Base-by-base conservation (phyloP, 2,113 vertebrate genomes). In the Macquaria ambigua region DNA sequence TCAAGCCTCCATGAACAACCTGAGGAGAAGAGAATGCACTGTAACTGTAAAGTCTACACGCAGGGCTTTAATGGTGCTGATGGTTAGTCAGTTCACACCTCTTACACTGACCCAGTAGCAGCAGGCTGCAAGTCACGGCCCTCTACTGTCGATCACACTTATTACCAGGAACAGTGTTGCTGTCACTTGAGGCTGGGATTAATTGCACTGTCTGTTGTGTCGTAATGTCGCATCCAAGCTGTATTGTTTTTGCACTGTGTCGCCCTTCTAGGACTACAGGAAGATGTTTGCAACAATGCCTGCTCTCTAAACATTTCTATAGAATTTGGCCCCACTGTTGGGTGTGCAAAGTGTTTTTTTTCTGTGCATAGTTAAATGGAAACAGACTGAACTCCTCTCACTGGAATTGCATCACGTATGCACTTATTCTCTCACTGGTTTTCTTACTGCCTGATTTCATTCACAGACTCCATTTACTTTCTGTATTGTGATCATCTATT, bases 131-230 rank as follows among this genome's bases (percentile, higher is more conserved):
- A 14, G 41, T 43, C 50, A 1, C 41, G n/a, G 43, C 53, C 61
- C 63, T 63, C 41, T 48, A 2, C 75, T 66, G 74, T 15, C 21
- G 68, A 46, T 43, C 79, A 23, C 23, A 50, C 18, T 56, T 28
- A 28, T 84, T 89, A 88, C 82, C 88, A 87, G 79, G 70, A 70
- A 58, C 82, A 89, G 91, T 91, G 88, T 89, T 88, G 77, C n/a
- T 2, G 81, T 85, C 58, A 48, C 74, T 43, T 2, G 21, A 84
- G 74, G 67, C 78, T 66, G 43, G 56, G 73, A 83, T 58, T 48
- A 78, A 82, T 91, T 92, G 91, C 91, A 91, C 90, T 90, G 86
- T 85, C 31, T 62, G 62, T 82, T 62, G 78, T 64, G 85, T 77
- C 8, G 63, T 67, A 25, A 75, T 58, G 25, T 87, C 31, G 79